Conservation (phyloP, 2,888 invertebrate species). For the Phaonia tiefii region DNA sequence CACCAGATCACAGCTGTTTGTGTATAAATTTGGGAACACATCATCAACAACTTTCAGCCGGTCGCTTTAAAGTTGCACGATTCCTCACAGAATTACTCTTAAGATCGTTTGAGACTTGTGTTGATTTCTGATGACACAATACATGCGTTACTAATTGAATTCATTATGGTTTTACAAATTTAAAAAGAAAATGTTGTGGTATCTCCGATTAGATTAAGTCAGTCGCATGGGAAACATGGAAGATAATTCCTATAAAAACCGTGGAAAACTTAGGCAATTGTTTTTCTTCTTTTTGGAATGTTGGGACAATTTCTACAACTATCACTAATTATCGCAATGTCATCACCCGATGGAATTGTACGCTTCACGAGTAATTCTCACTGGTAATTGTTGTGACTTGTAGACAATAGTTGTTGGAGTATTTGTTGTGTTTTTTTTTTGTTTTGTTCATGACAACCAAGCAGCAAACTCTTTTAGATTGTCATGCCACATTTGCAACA, state of each 20-base stretch:
- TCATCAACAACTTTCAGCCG: too few relatives aligned
- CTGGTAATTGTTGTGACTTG: too few relatives aligned
- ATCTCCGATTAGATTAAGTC: too few relatives aligned
- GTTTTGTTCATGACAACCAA: too few relatives aligned
- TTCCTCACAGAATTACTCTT: too few relatives aligned
- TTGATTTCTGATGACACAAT: conserved; percentile 46
- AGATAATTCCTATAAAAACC: too few relatives aligned
- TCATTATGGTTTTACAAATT: conserved; percentile 40
- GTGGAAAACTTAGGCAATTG: too few relatives aligned
- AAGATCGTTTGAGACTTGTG: conserved; percentile 25
- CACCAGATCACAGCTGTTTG: conserved; percentile 35
- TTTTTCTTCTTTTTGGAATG: background rate
- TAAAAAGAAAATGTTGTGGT: background rate
- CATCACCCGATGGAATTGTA: background rate
- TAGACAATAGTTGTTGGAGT: too few relatives aligned
- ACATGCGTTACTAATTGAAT: conserved; percentile 52
- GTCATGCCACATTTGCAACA: conserved; percentile 35
- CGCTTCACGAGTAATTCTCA: background rate
- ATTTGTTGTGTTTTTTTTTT: too few relatives aligned
- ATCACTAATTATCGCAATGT: conserved; percentile 23
- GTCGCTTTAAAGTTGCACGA: too few relatives aligned
- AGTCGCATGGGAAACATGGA: too few relatives aligned
- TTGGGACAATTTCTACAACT: background rate
- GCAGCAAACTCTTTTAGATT: conserved; percentile 14
- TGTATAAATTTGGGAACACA: conserved; percentile 1